A percentile compares a stretch with the other conserved stretches of the same genome.
phyloP scores from a whole-genome alignment of 2,888 invertebrate species.

The Acleris sparsana region DNA sequence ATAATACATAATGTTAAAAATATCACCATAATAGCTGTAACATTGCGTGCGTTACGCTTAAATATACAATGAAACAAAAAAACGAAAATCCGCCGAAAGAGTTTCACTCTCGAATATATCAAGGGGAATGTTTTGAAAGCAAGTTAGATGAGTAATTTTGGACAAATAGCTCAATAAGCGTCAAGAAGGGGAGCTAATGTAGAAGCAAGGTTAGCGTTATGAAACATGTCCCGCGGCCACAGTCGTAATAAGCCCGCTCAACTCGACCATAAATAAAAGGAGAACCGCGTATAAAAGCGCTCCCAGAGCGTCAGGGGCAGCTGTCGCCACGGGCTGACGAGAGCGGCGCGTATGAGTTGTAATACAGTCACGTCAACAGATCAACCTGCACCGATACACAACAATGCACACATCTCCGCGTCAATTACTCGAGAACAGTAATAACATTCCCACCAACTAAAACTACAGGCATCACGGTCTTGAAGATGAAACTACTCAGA shows the following conservation, averaged over 20 bases:
- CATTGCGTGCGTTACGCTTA: too few relatives aligned
- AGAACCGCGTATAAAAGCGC: constrained; percentile 64
- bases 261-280: constrained; percentile 78
- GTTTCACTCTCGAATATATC: constrained; percentile 17
- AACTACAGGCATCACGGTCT: constrained; percentile 47
- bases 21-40: too few relatives aligned
- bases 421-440: constrained; percentile 3
- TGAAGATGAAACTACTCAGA: constrained; percentile 35
- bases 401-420: constrained; percentile 37
- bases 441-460: constrained; percentile 42
- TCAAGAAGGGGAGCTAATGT: constrained; percentile 56
- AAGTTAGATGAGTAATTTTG: constrained; percentile 47
- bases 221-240: constrained; percentile 67
- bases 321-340: constrained; percentile 63
- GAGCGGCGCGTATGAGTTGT: constrained; percentile 56
- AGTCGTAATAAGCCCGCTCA: constrained; percentile 75
- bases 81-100: constrained; percentile 15
- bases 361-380: constrained; percentile 54
- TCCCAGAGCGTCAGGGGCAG: constrained; percentile 71
- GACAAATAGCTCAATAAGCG: constrained; percentile 66
- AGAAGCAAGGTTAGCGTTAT: constrained; percentile 63
- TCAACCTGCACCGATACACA: constrained; percentile 38
- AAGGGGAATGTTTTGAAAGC: constrained; percentile 35
- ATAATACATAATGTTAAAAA: too few relatives aligned
- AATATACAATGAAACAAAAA: neutral